phyloP scores from a whole-genome alignment of 92 coral and sea anemone genomes.

The Epizoanthus scotinus region DNA sequence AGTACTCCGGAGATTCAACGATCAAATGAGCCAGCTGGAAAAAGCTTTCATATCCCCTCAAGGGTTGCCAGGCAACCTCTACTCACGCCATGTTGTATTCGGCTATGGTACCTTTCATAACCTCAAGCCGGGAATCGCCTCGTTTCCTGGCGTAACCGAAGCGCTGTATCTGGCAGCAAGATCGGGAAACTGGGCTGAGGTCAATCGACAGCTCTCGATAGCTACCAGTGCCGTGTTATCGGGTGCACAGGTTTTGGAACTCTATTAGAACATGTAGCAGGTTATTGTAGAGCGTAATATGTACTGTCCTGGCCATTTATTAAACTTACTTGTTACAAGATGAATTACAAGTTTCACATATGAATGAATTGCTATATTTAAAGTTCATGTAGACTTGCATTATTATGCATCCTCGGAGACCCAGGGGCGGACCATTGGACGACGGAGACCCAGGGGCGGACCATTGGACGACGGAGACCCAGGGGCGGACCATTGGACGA shows the following conservation, averaged over 20 bases:
- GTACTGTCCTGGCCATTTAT: too few species aligned
- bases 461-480: too few species aligned
- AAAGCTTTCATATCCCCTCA: slow-evolving; percentile 81
- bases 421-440: too few species aligned
- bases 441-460: too few species aligned
- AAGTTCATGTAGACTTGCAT: too few species aligned
- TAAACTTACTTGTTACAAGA: too few species aligned
- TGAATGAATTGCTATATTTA: too few species aligned
- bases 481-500: too few species aligned
- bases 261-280: background rate
- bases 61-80: slow-evolving; percentile 83
- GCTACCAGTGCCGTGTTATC: slow-evolving; percentile 65
- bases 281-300: too few species aligned
- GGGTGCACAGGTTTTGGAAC: slow-evolving; percentile 27
- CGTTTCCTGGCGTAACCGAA: slow-evolving; percentile 89
- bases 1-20: slow-evolving; percentile 77
- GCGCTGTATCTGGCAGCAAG: slow-evolving; percentile 60
- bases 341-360: too few species aligned
- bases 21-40: slow-evolving; percentile 81
- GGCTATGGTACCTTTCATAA: slow-evolving; percentile 77
- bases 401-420: too few species aligned
- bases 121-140: slow-evolving; percentile 50
- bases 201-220: slow-evolving; percentile 75
- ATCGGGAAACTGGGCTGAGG: slow-evolving; percentile 80
- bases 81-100: slow-evolving; percentile 83